phyloP scores from a whole-genome alignment of 92 coral and sea anemone species.

The Phenganax stokvisi region DNA sequence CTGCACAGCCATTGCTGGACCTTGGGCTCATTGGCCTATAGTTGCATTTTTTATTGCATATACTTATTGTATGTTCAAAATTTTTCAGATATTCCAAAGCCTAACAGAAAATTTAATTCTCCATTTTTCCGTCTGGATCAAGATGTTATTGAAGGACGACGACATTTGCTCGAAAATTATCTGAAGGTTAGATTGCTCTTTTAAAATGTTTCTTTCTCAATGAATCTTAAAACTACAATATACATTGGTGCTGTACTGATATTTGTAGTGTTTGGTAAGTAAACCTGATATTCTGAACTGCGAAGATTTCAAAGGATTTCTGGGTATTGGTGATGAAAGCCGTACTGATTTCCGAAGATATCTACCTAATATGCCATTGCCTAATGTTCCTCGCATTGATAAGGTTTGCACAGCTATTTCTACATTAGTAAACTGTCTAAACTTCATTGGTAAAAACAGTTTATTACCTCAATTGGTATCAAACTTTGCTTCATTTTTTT shows the following conservation, averaged over 20 bases:
- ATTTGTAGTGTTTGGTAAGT: slow-evolving; percentile 70
- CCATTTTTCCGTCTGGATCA: slow-evolving; percentile 92
- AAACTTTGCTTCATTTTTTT: not conserved
- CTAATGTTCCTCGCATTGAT: slow-evolving; percentile 82
- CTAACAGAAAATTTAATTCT: slow-evolving; percentile 79
- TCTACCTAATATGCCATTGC: slow-evolving; percentile 64
- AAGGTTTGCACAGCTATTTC: slow-evolving; percentile 49
- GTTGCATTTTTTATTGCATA: too few species aligned
- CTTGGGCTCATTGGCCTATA: too few species aligned
- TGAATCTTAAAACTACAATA: not conserved
- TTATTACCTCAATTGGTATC: too few species aligned
- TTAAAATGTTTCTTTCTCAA: too few species aligned
- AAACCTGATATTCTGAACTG: slow-evolving; percentile 69
- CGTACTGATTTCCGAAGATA: slow-evolving; percentile 71
- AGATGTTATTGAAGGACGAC: slow-evolving; percentile 85
- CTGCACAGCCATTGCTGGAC: too few species aligned
- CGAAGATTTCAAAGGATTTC: slow-evolving; percentile 79
- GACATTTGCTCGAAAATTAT: slow-evolving; percentile 64
- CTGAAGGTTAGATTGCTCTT: slow-evolving; percentile 57
- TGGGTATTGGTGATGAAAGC: slow-evolving; percentile 78
- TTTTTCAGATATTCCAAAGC: slow-evolving; percentile 69
- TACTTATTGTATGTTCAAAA: not conserved
- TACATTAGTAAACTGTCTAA: too few species aligned
- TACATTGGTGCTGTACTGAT: not conserved
- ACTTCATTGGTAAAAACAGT: too few species aligned